Percentiles rank a stretch among this genome's conserved stretches.
Evolutionary conservation across 2,888 invertebrate genomes (phyloP).

Genomic region (Melanargia galathea): DNA sequence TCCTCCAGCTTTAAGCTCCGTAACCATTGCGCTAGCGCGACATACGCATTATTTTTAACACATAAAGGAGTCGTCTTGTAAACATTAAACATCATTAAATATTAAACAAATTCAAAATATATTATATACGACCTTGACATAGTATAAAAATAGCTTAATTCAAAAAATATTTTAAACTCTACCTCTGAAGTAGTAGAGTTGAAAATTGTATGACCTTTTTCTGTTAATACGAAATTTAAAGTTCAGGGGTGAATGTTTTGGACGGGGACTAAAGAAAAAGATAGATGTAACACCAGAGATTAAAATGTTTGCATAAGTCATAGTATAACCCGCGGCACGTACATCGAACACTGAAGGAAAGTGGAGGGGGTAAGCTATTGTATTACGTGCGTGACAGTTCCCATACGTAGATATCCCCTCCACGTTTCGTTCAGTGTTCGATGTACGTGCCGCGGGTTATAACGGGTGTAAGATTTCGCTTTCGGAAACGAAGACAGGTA

Average conservation of each 20-base stretch:
- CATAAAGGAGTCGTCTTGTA: not conserved
- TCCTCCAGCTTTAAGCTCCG: not conserved
- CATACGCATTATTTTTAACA: not conserved
- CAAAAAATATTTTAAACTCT: not conserved
- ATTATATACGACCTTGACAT: not conserved
- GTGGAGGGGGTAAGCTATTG: too few relatives aligned
- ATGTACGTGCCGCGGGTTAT: too few relatives aligned
- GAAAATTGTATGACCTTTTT: not conserved
- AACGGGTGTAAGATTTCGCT: too few relatives aligned
- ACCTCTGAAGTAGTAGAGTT: not conserved
- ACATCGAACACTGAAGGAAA: too few relatives aligned
- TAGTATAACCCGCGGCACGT: too few relatives aligned
- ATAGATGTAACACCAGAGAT: not conserved
- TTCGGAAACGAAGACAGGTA: too few relatives aligned
- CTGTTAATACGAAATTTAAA: not conserved
- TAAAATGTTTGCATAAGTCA: too few relatives aligned
- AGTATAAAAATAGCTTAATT: not conserved
- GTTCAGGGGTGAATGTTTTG: constrained; percentile 10
- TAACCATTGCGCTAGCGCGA: not conserved
- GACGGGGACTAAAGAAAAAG: not conserved
- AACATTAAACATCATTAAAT: constrained; percentile 17
- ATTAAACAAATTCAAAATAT: not conserved
- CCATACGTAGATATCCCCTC: too few relatives aligned
- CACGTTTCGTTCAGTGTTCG: too few relatives aligned
- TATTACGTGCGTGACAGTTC: too few relatives aligned